phyloP scores from a whole-genome alignment of 2,113 vertebrate genomes.

The Psettodes erumei region DNA sequence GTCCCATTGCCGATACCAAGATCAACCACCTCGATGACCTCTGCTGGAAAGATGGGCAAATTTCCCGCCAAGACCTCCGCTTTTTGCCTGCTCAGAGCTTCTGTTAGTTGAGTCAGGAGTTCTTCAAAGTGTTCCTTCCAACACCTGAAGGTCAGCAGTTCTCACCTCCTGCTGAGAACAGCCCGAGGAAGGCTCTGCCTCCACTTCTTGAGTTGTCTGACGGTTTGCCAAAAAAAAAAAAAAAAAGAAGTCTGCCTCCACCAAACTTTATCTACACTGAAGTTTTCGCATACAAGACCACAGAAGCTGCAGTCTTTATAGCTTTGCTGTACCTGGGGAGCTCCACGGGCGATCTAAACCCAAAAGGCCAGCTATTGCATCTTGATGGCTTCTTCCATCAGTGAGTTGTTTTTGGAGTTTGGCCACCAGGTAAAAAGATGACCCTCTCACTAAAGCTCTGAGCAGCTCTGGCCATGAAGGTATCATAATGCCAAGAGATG shows the following conservation, averaged over 20 bases:
- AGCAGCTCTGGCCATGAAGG: background rate
- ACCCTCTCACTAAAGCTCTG: background rate
- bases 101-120: no score
- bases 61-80: background rate
- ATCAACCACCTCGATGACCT: background rate
- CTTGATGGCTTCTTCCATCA: constrained; percentile 9
- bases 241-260: constrained; percentile 13
- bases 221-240: constrained; percentile 26
- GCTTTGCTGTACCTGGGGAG: background rate
- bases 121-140: constrained; percentile 12
- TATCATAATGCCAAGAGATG: background rate
- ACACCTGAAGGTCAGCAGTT: constrained; percentile 10
- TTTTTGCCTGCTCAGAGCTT: no score
- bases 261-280: background rate
- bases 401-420: constrained; percentile 7
- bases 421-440: background rate
- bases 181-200: background rate
- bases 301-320: background rate
- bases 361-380: background rate
- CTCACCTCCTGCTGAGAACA: constrained; percentile 11
- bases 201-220: constrained; percentile 22
- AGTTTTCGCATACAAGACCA: constrained; percentile 5
- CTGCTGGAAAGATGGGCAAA: background rate
- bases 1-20: background rate
- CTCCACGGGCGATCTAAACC: background rate